Base-by-base conservation (phyloP, 2,113 vertebrate species). In the Mormoops blainvillei region DNA sequence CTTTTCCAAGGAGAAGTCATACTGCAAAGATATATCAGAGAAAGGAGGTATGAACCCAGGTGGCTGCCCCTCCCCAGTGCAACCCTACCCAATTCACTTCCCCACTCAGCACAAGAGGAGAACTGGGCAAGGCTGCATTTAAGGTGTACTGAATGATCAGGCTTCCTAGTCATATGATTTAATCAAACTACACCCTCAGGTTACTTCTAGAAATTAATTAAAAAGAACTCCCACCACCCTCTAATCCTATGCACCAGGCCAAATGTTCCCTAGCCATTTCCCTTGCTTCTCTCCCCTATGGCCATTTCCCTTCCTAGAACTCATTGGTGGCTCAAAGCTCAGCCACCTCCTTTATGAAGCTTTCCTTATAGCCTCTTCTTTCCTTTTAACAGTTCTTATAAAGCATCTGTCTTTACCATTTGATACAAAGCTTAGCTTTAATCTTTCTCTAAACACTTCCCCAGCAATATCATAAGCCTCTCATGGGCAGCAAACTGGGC, bases 1-100 rank as follows among this genome's bases (percentile, higher is more conserved):
- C 88, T 98, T 99, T 98, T 99, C 99, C 98, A 99, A 97, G 68
- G 99, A 98, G 98, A 99, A 99, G 98, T 99, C 99, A 99, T 99
- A 99, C 99, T 99, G 98, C 74, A 63, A 98, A 67, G 48, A 74
- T 36, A 71, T 0, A 96, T 76, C 84, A 97, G 48, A 96, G 71
- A 96, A 89, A 90, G 18, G 26, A 87, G 36, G 4, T 94, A 19
- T 96, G 50, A 97, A 94, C 43, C 61, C 71, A 85, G 52, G 38
- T 76, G 45, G 74, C 89, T 80, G 19, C 50, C 58, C 45, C 77
- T 74, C 33, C 61, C 86, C 54, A 11, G 33, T n/a, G 38, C 70
- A 76, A 26, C 54, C 71, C 89, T 12, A 87, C 45, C 48, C 12
- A 88, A 36, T 45, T 54, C 45, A 85, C 58, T 65, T 84, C n/a